Evolutionary conservation across 1,140 invertebrate genomes (phyloP).

Genomic region (Caenorhabditis briggsae): DNA sequence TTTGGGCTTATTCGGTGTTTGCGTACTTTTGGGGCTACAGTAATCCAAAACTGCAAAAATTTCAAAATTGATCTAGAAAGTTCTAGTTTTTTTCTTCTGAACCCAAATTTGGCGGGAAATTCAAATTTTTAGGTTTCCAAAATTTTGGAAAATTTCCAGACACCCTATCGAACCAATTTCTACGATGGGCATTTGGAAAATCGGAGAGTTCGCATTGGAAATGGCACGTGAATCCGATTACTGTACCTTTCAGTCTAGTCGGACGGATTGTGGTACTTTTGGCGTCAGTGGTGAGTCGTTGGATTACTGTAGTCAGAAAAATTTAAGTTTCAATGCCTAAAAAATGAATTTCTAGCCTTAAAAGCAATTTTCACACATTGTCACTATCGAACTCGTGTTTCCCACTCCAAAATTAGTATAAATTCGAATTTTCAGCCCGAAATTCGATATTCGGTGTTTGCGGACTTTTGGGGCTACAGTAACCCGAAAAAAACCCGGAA

Average conservation of each 20-base stretch:
- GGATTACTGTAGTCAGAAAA: no score
- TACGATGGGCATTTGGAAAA: background rate
- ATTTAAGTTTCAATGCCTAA: no score
- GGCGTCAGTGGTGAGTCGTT: constrained; percentile 3
- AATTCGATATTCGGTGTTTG: no score
- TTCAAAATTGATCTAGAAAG: background rate
- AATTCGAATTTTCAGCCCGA: no score
- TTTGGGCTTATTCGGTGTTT: background rate
- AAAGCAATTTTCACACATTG: no score
- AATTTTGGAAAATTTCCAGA: constrained; percentile 1
- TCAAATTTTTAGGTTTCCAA: background rate
- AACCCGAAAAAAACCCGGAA: no score
- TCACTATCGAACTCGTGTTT: no score
- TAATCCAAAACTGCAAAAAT: background rate
- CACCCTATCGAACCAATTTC: background rate
- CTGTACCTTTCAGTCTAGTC: constrained; percentile 1
- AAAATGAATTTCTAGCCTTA: background rate
- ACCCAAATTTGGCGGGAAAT: background rate
- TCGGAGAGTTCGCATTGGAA: background rate
- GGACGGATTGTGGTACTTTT: background rate
- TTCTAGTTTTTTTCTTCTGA: background rate
- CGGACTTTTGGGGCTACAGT: no score
- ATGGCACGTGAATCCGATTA: constrained; percentile 28
- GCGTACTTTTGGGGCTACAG: background rate
- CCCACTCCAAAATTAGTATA: no score